Evolutionary conservation across 2,888 invertebrate species (phyloP), one percentile per base, ranked within the genome.

Genomic region (Cerceris rybyensis): DNA sequence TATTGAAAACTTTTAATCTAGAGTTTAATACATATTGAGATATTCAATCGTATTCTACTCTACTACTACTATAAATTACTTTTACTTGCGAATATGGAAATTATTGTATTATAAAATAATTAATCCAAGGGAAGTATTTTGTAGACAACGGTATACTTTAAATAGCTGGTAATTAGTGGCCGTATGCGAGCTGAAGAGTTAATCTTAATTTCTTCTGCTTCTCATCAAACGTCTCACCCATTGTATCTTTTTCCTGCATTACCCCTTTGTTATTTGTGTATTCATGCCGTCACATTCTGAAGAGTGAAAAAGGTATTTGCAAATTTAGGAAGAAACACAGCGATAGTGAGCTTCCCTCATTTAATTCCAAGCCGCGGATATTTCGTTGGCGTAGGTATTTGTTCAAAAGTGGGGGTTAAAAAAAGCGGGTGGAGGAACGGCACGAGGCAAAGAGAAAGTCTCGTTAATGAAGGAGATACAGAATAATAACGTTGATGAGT

Each of bases 401-500:
- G 71, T 64, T 76, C 54, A 42, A 6, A 17, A 49, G 46, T 60
- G 60, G 52, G 39, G 49, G 59, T 50, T 9, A 43, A 9, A 5
- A 59, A 41, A 68, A 50, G 59, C 58, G 49, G n/a, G 11, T 64
- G 57, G 42, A 43, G 42, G 52, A 9, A 59, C 17, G 41, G 11
- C 17, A 16, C 28, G 65, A 28, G 61, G 52, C 64, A 76, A 68
- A 60, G 69, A 50, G 77, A 57, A 70, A 80, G 61, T 76, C 68
- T 42, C 61, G 67, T 58, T 81, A 81, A 81, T 80, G 81, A 81
- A 80, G 54, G 58, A 69, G 70, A 77, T 80, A 81, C 80, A 80
- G 74, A 69, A 81, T 80, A 81, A 72, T 75, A 72, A 80, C 72
- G 75, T 55, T 80, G 81, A 78, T 75, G 80, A 81, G 81, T 55